These are phyloP conservation scores for Thymelicus sylvestris DNA, from an alignment of 2,888 invertebrate genomes.

Conservation along the genomic window DNA sequence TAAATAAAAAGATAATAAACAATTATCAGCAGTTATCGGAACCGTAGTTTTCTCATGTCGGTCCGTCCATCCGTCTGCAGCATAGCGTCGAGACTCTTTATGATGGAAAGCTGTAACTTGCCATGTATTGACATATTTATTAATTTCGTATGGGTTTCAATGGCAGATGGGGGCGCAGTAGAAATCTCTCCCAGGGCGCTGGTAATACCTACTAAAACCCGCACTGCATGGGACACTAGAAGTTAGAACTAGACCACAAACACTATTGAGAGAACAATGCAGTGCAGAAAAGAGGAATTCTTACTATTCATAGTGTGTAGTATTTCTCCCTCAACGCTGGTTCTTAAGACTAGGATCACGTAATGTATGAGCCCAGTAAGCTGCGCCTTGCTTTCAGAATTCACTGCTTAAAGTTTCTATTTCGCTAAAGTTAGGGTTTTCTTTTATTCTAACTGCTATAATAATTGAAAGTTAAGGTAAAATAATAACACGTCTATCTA, in stretches of 20 bases:
- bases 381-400: constrained; percentile 30
- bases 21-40: no score
- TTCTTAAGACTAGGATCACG: constrained; percentile 32
- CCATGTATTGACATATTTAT: no score
- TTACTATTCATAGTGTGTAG: constrained; percentile 35
- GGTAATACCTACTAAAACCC: no score
- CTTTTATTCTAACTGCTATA: constrained; percentile 16
- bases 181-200: no score
- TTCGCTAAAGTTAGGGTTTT: constrained; percentile 18
- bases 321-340: constrained; percentile 23
- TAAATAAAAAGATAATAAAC: no score
- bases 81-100: no score
- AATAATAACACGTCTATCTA: no score
- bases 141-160: no score
- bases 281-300: constrained; percentile 17
- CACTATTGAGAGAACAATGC: constrained; percentile 22
- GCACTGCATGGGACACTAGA: neutral
- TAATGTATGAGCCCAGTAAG: constrained; percentile 36
- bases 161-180: no score
- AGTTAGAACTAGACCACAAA: neutral
- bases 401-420: constrained; percentile 30
- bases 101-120: no score
- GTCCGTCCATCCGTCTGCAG: no score
- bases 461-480: neutral
- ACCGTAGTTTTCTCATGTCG: no score